Evolutionary conservation across 2,797 vertebrate genomes (phyloP).

Genomic region (Coilia nasus): DNA sequence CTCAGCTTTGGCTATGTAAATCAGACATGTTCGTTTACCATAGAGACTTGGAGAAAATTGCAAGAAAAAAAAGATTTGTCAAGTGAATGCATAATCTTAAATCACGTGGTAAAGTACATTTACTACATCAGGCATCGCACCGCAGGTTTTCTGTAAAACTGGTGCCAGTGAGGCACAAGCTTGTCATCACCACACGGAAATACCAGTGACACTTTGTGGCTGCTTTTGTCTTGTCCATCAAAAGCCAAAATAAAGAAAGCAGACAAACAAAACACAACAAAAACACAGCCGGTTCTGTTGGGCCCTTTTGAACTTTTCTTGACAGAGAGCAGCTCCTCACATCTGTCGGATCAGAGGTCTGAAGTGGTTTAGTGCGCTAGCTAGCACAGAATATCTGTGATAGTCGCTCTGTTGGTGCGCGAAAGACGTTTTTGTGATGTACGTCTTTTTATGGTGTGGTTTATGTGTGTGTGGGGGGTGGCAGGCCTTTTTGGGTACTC

Average conservation of each 20-base stretch:
- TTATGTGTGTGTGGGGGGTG: slow-evolving; percentile 39
- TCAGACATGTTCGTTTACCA: too few species aligned
- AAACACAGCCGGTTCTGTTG: neutral
- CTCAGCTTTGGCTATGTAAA: too few species aligned
- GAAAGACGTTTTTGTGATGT: slow-evolving; percentile 20
- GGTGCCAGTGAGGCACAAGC: slow-evolving; percentile 47
- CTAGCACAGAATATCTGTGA: neutral
- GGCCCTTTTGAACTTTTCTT: neutral
- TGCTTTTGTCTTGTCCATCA: slow-evolving; percentile 23
- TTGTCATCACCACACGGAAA: slow-evolving; percentile 62
- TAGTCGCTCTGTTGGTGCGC: neutral
- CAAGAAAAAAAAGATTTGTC: too few species aligned
- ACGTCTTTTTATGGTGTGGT: slow-evolving; percentile 31
- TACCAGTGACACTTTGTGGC: slow-evolving; percentile 12
- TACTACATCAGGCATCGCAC: too few species aligned
- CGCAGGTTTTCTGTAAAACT: too few species aligned
- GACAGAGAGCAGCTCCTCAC: neutral
- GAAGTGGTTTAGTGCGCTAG: slow-evolving; percentile 1
- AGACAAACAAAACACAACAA: too few species aligned
- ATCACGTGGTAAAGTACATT: too few species aligned
- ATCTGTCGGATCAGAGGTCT: neutral
- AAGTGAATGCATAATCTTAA: too few species aligned
- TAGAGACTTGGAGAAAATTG: too few species aligned
- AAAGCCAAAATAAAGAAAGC: neutral
- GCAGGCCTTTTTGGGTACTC: slow-evolving; percentile 28